These are phyloP conservation scores for Pocillopora meandrina DNA, from an alignment of 92 coral and sea anemone genomes.

Conservation along the genomic window DNA sequence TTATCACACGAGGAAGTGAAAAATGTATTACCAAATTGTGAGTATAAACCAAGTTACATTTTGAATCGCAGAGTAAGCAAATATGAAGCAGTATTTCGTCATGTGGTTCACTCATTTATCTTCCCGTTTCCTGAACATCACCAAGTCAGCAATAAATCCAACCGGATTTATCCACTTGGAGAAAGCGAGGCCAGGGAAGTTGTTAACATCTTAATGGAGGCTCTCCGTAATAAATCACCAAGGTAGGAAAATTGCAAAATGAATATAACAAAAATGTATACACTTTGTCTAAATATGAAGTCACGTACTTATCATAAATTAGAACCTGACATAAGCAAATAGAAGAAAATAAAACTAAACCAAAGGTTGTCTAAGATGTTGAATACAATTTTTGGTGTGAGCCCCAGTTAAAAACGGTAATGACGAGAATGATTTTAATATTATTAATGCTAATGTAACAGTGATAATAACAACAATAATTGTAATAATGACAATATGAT, in stretches of 20 bases:
- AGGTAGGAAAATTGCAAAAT: slow-evolving; percentile 54
- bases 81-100: slow-evolving; percentile 1
- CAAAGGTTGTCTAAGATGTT: too few species aligned
- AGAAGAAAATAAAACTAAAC: too few species aligned
- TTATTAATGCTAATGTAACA: too few species aligned
- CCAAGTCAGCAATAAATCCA: background rate
- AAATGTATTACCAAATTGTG: slow-evolving; percentile 51
- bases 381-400: too few species aligned
- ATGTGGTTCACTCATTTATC: slow-evolving; percentile 25
- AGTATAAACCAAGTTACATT: slow-evolving; percentile 64
- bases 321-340: too few species aligned
- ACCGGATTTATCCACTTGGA: slow-evolving; percentile 50
- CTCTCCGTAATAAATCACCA: slow-evolving; percentile 52
- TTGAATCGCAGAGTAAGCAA: background rate
- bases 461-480: too few species aligned
- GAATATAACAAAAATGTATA: too few species aligned
- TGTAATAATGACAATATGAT: too few species aligned
- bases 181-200: slow-evolving; percentile 57
- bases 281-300: too few species aligned
- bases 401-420: too few species aligned
- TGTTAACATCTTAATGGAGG: slow-evolving; percentile 63
- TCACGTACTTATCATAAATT: too few species aligned
- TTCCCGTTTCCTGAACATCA: slow-evolving; percentile 34
- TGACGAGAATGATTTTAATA: too few species aligned
- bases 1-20: slow-evolving; percentile 46